Percentiles rank a stretch among this genome's conserved stretches.
phyloP scores from a whole-genome alignment of 2,888 invertebrate species.

The Drosophila barbarae region DNA sequence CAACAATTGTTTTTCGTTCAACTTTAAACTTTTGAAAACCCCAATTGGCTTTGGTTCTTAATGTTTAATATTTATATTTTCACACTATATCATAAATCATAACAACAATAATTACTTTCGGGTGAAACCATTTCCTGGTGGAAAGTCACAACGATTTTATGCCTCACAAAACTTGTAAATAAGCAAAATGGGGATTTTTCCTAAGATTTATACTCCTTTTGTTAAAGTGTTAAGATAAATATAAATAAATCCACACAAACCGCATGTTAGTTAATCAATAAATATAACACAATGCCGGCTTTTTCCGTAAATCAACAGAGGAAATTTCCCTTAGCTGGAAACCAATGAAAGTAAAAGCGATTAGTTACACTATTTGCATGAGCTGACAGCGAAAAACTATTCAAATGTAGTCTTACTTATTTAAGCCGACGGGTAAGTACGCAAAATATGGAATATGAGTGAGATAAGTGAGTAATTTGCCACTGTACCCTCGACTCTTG shows the following conservation, averaged over 20 bases:
- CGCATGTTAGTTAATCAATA: not conserved
- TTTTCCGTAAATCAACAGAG: slow-evolving; percentile 6
- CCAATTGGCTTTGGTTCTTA: not conserved
- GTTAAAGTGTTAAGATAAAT: not conserved
- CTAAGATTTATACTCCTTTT: not conserved
- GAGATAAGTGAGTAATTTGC: not conserved
- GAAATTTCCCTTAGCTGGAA: slow-evolving; percentile 7
- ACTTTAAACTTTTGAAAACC: not conserved
- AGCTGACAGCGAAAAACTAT: not conserved
- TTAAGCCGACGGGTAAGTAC: not conserved
- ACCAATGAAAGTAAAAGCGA: not conserved
- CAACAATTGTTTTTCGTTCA: too few relatives aligned
- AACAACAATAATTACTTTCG: slow-evolving; percentile 4
- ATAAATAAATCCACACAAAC: not conserved
- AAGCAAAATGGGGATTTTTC: not conserved
- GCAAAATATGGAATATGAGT: not conserved
- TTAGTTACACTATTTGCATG: not conserved
- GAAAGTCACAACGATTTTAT: slow-evolving; percentile 4
- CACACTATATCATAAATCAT: not conserved
- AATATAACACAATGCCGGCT: not conserved
- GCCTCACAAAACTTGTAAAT: slow-evolving; percentile 7
- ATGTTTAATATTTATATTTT: not conserved
- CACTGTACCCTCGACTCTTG: slow-evolving; percentile 15
- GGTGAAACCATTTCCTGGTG: slow-evolving; percentile 5
- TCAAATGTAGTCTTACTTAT: not conserved